Evolutionary conservation across 2,888 invertebrate species (phyloP).

Genomic region (Oeneis ivallda): DNA sequence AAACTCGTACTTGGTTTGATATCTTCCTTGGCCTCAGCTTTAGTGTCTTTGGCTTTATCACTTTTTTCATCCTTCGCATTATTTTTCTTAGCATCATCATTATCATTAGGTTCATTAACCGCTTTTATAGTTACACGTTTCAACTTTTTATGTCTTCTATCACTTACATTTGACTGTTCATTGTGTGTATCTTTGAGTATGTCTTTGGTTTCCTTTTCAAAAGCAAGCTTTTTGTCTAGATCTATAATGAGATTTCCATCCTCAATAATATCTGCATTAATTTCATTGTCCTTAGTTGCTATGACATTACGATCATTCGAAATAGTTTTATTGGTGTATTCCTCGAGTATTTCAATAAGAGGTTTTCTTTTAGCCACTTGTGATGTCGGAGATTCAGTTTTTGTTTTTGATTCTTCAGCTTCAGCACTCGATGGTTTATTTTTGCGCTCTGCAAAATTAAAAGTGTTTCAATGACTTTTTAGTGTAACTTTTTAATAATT

Average conservation of each 20-base stretch:
- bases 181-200: neutral
- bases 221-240: slow-evolving; percentile 53
- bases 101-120: slow-evolving; percentile 24
- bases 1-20: slow-evolving; percentile 8
- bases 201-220: slow-evolving; percentile 39
- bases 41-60: slow-evolving; percentile 1
- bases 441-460: slow-evolving; percentile 10
- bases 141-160: slow-evolving; percentile 6
- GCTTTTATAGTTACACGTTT: slow-evolving; percentile 25
- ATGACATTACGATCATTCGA: slow-evolving; percentile 29
- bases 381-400: slow-evolving; percentile 9
- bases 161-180: slow-evolving; percentile 1
- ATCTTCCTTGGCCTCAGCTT: slow-evolving; percentile 19
- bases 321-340: slow-evolving; percentile 45
- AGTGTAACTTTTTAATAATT: no score
- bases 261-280: slow-evolving; percentile 42
- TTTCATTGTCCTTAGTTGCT: slow-evolving; percentile 36
- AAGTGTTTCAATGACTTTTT: neutral
- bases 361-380: slow-evolving; percentile 55
- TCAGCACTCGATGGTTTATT: slow-evolving; percentile 43
- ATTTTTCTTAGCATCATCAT: slow-evolving; percentile 13
- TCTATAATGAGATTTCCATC: slow-evolving; percentile 55
- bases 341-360: slow-evolving; percentile 62
- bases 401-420: neutral
- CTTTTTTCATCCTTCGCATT: neutral